Evolutionary conservation across 2,113 vertebrate species (phyloP).

Genomic region (Cisticola juncidis): DNA sequence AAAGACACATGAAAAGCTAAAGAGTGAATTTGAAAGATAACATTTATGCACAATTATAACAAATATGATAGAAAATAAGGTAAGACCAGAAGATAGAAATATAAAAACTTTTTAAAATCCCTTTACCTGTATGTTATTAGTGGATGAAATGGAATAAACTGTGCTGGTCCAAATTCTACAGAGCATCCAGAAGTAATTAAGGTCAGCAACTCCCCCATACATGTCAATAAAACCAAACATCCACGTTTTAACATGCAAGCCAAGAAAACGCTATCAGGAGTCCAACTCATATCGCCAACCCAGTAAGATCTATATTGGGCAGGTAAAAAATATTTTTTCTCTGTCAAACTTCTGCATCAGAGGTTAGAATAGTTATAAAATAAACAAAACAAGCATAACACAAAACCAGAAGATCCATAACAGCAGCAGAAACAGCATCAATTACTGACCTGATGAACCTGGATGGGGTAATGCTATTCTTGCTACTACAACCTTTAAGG

Average conservation of each 20-base stretch:
- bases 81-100: neutral
- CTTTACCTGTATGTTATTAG: slow-evolving; percentile 89
- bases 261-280: slow-evolving; percentile 84
- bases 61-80: slow-evolving; percentile 12
- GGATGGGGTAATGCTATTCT: slow-evolving; percentile 73
- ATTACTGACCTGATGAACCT: slow-evolving; percentile 84
- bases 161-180: slow-evolving; percentile 91
- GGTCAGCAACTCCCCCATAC: slow-evolving; percentile 85
- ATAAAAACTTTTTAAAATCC: neutral
- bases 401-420: neutral
- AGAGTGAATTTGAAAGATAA: slow-evolving; percentile 45
- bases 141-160: slow-evolving; percentile 94
- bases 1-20: slow-evolving; percentile 56
- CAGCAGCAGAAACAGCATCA: neutral
- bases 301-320: slow-evolving; percentile 88
- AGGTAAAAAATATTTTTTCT: neutral
- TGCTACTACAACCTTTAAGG: slow-evolving; percentile 90
- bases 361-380: neutral
- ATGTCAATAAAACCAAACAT: slow-evolving; percentile 86
- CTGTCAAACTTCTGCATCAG: neutral
- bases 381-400: neutral
- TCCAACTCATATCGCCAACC: slow-evolving; percentile 90
- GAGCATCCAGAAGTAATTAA: slow-evolving; percentile 87
- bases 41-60: neutral
- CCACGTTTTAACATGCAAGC: slow-evolving; percentile 93